Conservation (phyloP, 1,140 invertebrate species). For the Oncopeltus fasciatus region DNA sequence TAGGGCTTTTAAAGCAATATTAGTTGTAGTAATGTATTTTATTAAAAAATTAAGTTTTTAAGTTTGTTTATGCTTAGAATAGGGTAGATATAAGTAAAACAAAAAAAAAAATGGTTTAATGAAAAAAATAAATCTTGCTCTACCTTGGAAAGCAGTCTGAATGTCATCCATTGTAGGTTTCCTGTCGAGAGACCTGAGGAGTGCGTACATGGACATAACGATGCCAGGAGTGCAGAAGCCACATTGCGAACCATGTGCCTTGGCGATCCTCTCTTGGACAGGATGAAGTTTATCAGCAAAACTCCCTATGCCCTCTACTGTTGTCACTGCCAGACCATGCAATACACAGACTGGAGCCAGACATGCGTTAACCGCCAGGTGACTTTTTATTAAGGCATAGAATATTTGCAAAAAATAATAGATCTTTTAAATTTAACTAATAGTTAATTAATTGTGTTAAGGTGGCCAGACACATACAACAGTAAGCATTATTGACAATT, state of each 20-base stretch:
- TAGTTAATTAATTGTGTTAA: too few relatives aligned
- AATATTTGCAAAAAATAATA: too few relatives aligned
- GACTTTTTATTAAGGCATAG: slow-evolving; percentile 41
- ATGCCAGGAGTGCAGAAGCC: slow-evolving; percentile 86
- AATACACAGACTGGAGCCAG: slow-evolving; percentile 66
- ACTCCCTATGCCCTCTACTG: slow-evolving; percentile 74
- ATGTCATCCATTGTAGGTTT: slow-evolving; percentile 55
- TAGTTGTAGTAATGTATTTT: too few relatives aligned
- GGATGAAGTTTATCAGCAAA: slow-evolving; percentile 57
- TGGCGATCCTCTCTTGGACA: slow-evolving; percentile 72
- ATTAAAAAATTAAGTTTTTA: too few relatives aligned
- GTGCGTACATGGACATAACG: slow-evolving; percentile 86
- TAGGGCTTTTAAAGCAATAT: too few relatives aligned
- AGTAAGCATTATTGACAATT: too few relatives aligned
- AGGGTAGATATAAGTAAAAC: too few relatives aligned
- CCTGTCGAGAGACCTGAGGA: slow-evolving; percentile 45
- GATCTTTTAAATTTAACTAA: too few relatives aligned
- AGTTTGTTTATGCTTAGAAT: too few relatives aligned
- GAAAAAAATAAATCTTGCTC: too few relatives aligned
- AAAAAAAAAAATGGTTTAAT: too few relatives aligned
- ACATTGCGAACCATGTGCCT: slow-evolving; percentile 78
- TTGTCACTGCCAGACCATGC: slow-evolving; percentile 74
- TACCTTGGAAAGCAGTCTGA: slow-evolving; percentile 66
- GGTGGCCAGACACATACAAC: too few relatives aligned
- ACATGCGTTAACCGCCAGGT: slow-evolving; percentile 80